Conservation (phyloP, 2,113 vertebrate species). For the Phaethon lepturus region DNA sequence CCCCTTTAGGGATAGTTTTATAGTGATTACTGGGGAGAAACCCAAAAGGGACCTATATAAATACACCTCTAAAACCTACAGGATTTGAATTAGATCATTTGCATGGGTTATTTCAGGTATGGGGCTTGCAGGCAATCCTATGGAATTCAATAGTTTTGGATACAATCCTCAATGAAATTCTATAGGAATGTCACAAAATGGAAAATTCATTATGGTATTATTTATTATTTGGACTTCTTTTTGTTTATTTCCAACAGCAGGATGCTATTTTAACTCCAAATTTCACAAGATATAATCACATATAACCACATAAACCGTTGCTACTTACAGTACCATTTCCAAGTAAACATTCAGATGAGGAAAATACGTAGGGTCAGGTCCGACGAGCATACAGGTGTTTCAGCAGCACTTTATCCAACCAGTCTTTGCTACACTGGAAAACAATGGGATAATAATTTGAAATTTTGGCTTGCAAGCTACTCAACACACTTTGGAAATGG, state of each 20-base stretch:
- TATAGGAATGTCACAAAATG: neutral
- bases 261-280: neutral
- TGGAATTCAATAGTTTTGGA: neutral
- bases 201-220: neutral
- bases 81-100: neutral
- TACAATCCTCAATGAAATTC: neutral
- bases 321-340: neutral
- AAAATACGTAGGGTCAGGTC: neutral
- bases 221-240: neutral
- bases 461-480: neutral
- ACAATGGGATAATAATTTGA: neutral
- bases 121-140: neutral
- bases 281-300: neutral
- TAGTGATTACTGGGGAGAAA: constrained; percentile 6
- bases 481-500: neutral
- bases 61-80: neutral
- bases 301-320: neutral
- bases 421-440: neutral
- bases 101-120: neutral
- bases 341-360: neutral
- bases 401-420: neutral
- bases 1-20: neutral
- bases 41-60: neutral
- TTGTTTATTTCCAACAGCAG: neutral
- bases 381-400: neutral